Conservation (phyloP, 2,888 invertebrate genomes). For the Boloria euphrosyne region DNA sequence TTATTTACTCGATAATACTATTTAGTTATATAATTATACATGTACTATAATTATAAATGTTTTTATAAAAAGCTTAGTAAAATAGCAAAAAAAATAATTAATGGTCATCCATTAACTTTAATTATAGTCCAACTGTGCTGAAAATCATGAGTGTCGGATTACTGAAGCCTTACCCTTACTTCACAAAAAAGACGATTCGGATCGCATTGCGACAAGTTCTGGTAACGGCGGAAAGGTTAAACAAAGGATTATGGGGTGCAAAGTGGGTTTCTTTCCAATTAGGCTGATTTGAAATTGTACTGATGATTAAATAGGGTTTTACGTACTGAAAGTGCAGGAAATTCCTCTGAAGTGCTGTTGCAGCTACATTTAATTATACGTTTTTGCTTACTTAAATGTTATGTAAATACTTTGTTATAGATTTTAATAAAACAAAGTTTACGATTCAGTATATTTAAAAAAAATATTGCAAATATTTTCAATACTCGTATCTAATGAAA, state of each 20-base stretch:
- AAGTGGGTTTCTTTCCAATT: conserved; percentile 18
- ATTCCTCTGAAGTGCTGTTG: conserved; percentile 17
- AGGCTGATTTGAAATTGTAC: conserved; percentile 20
- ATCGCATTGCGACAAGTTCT: conserved; percentile 33
- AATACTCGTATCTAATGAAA: no score
- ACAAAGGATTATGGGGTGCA: conserved; percentile 24
- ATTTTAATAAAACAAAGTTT: no score
- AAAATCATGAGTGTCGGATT: conserved; percentile 51
- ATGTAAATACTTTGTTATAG: neutral
- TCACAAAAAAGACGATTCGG: conserved; percentile 24
- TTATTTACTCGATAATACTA: no score
- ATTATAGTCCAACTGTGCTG: conserved; percentile 49
- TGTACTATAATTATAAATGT: neutral
- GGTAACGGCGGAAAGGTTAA: conserved; percentile 21
- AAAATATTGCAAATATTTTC: no score
- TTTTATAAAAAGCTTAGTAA: neutral
- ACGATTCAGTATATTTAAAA: no score
- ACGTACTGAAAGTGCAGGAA: conserved; percentile 5
- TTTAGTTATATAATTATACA: no score
- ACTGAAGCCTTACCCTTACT: conserved; percentile 42
- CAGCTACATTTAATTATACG: conserved; percentile 7
- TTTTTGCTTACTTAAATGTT: neutral
- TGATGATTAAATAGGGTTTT: conserved; percentile 18
- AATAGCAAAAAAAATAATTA: conserved; percentile 42
- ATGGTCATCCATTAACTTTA: conserved; percentile 54